Evolutionary conservation across 2,113 vertebrate genomes (phyloP), one percentile per base, ranked within the genome.

Genomic region (Parus major): DNA sequence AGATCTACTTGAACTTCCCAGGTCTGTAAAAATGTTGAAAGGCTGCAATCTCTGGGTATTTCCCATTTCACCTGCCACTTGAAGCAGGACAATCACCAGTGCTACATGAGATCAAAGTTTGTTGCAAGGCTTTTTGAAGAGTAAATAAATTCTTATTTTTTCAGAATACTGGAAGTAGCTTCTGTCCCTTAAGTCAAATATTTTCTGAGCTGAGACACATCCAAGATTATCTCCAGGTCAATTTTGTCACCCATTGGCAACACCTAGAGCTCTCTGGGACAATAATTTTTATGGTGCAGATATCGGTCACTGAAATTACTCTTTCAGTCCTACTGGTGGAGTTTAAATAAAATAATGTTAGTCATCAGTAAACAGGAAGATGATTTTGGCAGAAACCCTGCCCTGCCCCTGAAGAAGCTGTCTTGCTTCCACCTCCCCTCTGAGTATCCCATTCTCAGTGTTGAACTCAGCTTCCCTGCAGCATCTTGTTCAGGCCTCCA

Each of bases 331-430:
- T 78, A 4, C 8, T 78, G 21, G 20, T 75, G n/a, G n/a, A 78
- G 86, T 84, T 79, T 92, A n/a, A 88, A 75, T 79, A 71, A 71
- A 93, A 15, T 21, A 71, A 49, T 88, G 44, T 64, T 19, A 89
- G 22, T 72, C 44, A 64, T 33, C 86, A 87, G 24, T 71, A 95
- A 86, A 79, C 77, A 94, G 83, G 69, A 90, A 95, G 57, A 22
- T 84, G 60, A 70, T 79, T 92, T 87, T 63, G 69, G 35, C 72
- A 93, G 76, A 91, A 95, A 81, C 39, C 20, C 15, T 94, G 49
- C 35, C 64, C 75, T 86, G 52, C 49, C 49, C 44, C 49, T 84
- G 89, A 86, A 89, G 53, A 65, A 56, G 31, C 89, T 95, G 83
- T 82, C 65, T 20, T 71, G 52, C 72, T 93, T 79, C 83, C 57